Evolutionary conservation across 2,113 vertebrate species (phyloP), one percentile per base, ranked within the genome.

Genomic region (Eidolon helvum): DNA sequence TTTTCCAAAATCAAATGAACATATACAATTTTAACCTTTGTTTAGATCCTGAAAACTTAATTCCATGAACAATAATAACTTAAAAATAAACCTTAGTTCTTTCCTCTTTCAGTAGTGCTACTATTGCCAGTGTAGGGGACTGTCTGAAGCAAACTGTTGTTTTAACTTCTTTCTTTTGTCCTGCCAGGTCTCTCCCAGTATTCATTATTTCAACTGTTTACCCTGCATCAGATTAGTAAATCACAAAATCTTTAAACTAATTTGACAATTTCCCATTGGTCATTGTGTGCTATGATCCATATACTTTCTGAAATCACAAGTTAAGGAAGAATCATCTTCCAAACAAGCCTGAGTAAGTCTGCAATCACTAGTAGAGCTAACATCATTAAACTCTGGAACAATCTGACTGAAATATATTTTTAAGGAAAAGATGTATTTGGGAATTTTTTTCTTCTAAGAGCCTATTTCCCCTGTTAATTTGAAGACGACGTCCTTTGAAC

Each of bases 1-100:
- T 40, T 90, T 79, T 87, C 65, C 28, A 71, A 94, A 53, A 85
- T 35, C 84, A 33, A 95, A 92, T 28, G 86, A 90, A 61, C 74
- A 94, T 92, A 88, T 87, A 96, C 83, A 91, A 48, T 79, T 98
- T 96, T 89, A 96, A 96, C 45, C 18, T 90, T 86, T 95, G 53
- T 55, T 96, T 68, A 87, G 33, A 94, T 75, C 35, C 86, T 88
- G 57, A 96, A 97, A 95, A 92, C 90, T 71, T 68, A 79, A 26
- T 95, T 94, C 68, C 21, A 68, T 77, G 77, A 97, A 48, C 2
- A 87, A 38, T 0, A 65, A 59, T 40, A 90, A 97, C 71, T 66
- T 85, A 48, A 89, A 74, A 96, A 71, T 53, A 85, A 97, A 84
- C 38, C 78, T 40, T 4, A 91, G 38, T 40, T 45, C 84, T 97